Conservation (phyloP, 2,888 invertebrate genomes). For the Lagria hirta region DNA sequence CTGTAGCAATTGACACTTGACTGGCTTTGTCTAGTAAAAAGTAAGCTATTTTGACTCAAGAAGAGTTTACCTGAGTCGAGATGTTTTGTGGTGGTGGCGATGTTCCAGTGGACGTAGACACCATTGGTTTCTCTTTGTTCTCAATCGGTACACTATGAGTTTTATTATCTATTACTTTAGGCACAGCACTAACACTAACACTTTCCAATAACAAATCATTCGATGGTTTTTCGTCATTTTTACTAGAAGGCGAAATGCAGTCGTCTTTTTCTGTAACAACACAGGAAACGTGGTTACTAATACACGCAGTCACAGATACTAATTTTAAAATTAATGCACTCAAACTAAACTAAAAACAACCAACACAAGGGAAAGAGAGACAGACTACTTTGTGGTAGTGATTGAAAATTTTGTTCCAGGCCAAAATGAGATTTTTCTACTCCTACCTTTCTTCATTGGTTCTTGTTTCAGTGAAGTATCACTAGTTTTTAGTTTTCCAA, state of each 20-base stretch:
- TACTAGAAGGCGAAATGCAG: conserved; percentile 33
- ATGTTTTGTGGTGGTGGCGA: conserved; percentile 86
- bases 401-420: conserved; percentile 66
- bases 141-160: conserved; percentile 64
- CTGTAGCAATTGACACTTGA: no score
- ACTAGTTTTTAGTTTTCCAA: conserved; percentile 42
- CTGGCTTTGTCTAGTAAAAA: no score
- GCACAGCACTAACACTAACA: conserved; percentile 32
- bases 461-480: conserved; percentile 10
- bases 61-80: conserved; percentile 80
- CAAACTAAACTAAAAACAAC: conserved; percentile 33
- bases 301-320: conserved; percentile 34
- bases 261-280: conserved; percentile 47
- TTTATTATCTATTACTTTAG: no score
- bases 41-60: no score
- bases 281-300: conserved; percentile 36
- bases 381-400: conserved; percentile 30
- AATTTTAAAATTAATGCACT: conserved; percentile 35
- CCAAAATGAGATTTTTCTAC: conserved; percentile 73
- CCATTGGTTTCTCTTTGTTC: conserved; percentile 62
- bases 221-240: conserved; percentile 31
- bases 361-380: conserved; percentile 35
- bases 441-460: conserved; percentile 63
- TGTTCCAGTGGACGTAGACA: conserved; percentile 69
- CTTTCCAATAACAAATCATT: conserved; percentile 32